A percentile compares a stretch with the other conserved stretches of the same genome.
phyloP scores from a whole-genome alignment of 2,113 vertebrate species.

The Forbesichthys papilliferus region DNA sequence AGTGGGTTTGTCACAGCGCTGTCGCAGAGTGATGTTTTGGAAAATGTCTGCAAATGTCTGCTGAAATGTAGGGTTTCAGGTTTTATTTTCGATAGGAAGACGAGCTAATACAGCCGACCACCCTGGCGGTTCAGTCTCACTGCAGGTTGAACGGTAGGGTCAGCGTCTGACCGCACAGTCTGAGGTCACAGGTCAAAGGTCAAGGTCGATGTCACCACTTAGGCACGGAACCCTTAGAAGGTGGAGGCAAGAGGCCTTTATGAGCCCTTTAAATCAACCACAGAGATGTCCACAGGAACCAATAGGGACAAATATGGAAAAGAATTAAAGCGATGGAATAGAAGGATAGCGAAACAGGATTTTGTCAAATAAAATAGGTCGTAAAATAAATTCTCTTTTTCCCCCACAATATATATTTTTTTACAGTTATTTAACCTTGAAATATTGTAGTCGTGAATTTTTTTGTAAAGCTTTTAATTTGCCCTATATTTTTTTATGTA shows the following conservation, averaged over 20 bases:
- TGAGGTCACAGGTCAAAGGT: conserved; percentile 46
- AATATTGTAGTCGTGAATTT: neutral
- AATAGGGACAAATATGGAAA: conserved; percentile 32
- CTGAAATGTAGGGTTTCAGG: conserved; percentile 28
- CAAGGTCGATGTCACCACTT: conserved; percentile 51
- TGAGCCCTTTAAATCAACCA: conserved; percentile 51
- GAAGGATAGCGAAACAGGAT: conserved; percentile 6
- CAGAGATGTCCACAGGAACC: conserved; percentile 48
- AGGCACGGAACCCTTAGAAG: conserved; percentile 49
- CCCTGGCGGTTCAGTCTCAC: conserved; percentile 43
- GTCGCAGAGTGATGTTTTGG: conserved; percentile 27
- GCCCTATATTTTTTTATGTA: neutral
- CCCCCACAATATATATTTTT: neutral
- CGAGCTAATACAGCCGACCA: conserved; percentile 50
- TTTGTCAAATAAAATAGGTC: conserved; percentile 16
- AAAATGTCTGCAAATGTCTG: conserved; percentile 38
- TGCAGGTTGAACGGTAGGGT: conserved; percentile 34
- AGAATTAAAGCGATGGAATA: conserved; percentile 11
- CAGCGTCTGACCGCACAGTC: conserved; percentile 42
- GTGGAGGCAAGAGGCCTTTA: conserved; percentile 45
- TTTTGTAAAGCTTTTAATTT: too few relatives aligned
- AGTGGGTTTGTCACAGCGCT: conserved; percentile 34
- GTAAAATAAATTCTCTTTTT: neutral
- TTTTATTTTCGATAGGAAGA: conserved; percentile 56
- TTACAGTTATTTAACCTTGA: neutral